A percentile compares a stretch with the other conserved stretches of the same genome.
Conservation (phyloP, 1,140 invertebrate species). For the Elymnias hypermnestra region DNA sequence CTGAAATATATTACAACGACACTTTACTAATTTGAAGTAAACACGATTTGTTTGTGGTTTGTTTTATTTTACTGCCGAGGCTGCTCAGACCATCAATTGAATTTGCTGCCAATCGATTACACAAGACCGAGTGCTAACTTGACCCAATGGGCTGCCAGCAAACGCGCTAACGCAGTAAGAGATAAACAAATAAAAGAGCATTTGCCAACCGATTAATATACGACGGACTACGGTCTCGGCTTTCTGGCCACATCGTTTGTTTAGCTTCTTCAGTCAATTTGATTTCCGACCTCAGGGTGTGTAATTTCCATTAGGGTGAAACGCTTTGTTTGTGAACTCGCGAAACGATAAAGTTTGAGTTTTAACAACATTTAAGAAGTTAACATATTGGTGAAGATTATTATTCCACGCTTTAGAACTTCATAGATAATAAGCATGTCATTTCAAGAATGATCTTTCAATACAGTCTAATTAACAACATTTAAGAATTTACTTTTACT, state of each 20-base stretch:
- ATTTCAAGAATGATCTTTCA: too few relatives aligned
- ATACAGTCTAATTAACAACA: too few relatives aligned
- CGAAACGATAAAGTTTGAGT: slow-evolving; percentile 36
- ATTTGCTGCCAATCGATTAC: slow-evolving; percentile 13
- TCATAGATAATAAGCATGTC: too few relatives aligned
- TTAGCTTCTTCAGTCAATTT: slow-evolving; percentile 74
- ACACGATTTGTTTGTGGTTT: too few relatives aligned
- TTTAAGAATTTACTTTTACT: too few relatives aligned
- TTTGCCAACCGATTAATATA: slow-evolving; percentile 73
- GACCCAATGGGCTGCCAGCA: slow-evolving; percentile 29
- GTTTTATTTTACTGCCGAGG: too few relatives aligned
- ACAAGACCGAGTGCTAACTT: slow-evolving; percentile 24
- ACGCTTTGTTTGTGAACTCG: slow-evolving; percentile 58
- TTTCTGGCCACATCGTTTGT: slow-evolving; percentile 68
- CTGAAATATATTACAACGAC: too few relatives aligned
- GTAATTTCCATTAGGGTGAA: slow-evolving; percentile 70
- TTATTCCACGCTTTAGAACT: too few relatives aligned
- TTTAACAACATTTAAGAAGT: slow-evolving; percentile 22
- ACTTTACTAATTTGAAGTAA: too few relatives aligned
- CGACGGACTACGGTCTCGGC: slow-evolving; percentile 59
- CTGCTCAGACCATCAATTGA: slow-evolving; percentile 15
- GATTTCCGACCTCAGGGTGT: slow-evolving; percentile 70
- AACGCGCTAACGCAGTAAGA: slow-evolving; percentile 35
- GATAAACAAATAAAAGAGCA: slow-evolving; percentile 72
- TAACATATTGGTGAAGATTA: too few relatives aligned